These are phyloP conservation scores for Leucophenga varia DNA, from an alignment of 1,140 invertebrate species.

Conservation along the genomic window DNA sequence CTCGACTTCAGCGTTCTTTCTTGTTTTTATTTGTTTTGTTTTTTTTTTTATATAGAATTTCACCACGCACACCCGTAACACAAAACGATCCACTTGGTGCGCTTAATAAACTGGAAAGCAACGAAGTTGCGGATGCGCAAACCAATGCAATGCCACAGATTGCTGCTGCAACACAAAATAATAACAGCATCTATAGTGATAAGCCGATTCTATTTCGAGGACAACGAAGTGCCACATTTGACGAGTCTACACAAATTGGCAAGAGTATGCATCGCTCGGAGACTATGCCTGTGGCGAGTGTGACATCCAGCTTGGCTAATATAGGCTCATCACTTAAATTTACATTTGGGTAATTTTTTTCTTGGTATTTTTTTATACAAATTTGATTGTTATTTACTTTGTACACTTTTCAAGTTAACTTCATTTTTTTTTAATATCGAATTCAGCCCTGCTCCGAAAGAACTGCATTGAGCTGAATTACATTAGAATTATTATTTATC, in stretches of 20 bases:
- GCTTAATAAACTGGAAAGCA: conserved; percentile 55
- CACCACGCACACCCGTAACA: conserved; percentile 77
- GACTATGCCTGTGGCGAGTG: conserved; percentile 74
- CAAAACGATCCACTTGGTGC: conserved; percentile 90
- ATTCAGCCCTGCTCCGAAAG: no score
- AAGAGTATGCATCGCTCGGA: conserved; percentile 73
- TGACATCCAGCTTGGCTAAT: conserved; percentile 74
- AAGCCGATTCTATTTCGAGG: conserved; percentile 62
- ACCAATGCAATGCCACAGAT: neutral
- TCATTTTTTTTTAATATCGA: conserved; percentile 36
- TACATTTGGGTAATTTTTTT: conserved; percentile 78
- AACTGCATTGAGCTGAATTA: no score
- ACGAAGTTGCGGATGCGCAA: neutral
- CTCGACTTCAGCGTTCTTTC: no score
- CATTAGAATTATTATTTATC: no score
- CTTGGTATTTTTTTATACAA: no score
- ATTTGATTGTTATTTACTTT: conserved; percentile 13
- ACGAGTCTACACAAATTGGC: conserved; percentile 59
- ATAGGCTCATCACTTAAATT: conserved; percentile 78
- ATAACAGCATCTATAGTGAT: conserved; percentile 47
- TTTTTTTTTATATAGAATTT: conserved; percentile 59
- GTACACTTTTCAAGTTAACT: conserved; percentile 16
- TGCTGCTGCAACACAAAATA: conserved; percentile 7
- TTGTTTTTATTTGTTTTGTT: no score
- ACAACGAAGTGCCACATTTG: conserved; percentile 63